Percentiles rank a stretch among this genome's conserved stretches.
Conservation (phyloP, 2,888 invertebrate genomes). For the Eilema sororculum region DNA sequence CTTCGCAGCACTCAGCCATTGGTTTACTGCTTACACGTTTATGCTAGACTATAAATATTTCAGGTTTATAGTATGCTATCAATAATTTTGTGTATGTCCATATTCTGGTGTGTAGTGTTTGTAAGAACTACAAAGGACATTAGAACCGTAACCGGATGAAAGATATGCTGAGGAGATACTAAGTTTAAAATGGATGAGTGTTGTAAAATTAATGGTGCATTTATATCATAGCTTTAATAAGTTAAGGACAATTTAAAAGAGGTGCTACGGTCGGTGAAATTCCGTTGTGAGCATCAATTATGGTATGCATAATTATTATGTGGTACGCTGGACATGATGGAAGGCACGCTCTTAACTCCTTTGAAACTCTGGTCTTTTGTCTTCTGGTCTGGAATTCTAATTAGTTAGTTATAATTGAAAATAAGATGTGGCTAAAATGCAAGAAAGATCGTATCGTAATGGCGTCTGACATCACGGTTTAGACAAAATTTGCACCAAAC, state of each 20-base stretch:
- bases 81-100: not conserved
- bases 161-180: not conserved
- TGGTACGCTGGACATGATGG: too few relatives aligned
- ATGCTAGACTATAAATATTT: not conserved
- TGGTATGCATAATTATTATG: too few relatives aligned
- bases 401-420: too few relatives aligned
- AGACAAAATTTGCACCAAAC: too few relatives aligned
- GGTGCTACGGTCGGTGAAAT: not conserved
- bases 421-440: too few relatives aligned
- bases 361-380: too few relatives aligned
- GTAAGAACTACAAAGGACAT: not conserved
- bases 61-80: slow-evolving; percentile 3
- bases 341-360: too few relatives aligned
- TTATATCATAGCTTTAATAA: not conserved
- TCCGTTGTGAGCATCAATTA: too few relatives aligned
- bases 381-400: too few relatives aligned
- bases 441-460: too few relatives aligned
- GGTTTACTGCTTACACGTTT: not conserved
- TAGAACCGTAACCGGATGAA: not conserved
- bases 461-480: too few relatives aligned
- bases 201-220: not conserved
- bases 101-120: not conserved
- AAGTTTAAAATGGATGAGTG: not conserved
- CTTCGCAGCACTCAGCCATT: not conserved
- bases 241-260: not conserved